phyloP scores from a whole-genome alignment of 64 coral and sea anemone species.

The Montipora foliosa region DNA sequence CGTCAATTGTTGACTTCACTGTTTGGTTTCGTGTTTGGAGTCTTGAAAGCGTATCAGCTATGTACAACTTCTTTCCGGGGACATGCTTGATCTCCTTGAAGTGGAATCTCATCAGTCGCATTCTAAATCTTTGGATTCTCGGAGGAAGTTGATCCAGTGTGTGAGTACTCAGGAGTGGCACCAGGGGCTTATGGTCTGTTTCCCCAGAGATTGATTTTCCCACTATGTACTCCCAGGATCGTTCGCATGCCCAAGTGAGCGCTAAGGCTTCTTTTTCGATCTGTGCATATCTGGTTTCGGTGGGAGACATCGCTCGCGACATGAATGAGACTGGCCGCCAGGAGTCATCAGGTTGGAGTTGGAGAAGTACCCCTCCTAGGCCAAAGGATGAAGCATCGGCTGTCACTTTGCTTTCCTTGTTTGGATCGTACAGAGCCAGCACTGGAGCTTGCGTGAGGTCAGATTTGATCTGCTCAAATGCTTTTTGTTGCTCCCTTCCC shows the following conservation, averaged over 20 bases:
- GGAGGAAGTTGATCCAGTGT: constrained; percentile 17
- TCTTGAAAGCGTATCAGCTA: neutral
- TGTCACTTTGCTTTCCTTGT: neutral
- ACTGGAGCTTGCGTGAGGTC: neutral
- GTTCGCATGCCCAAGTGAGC: neutral
- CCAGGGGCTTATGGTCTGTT: neutral
- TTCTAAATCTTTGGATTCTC: constrained; percentile 10
- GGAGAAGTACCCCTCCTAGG: too few species aligned
- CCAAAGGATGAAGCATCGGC: neutral
- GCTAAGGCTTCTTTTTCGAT: too few species aligned
- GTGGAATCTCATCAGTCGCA: constrained; percentile 9
- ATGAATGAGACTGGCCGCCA: neutral
- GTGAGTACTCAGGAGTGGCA: neutral
- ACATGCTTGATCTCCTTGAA: neutral
- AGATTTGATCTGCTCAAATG: too few species aligned
- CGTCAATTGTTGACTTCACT: neutral
- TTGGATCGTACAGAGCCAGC: neutral
- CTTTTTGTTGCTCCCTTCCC: too few species aligned
- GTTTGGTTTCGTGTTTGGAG: neutral
- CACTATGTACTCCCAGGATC: neutral
- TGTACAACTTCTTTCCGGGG: neutral
- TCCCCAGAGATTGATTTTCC: constrained; percentile 1
- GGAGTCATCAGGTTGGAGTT: neutral
- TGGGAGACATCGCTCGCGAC: neutral
- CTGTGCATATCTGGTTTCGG: neutral